phyloP scores from a whole-genome alignment of 2,888 invertebrate species.

The Mechanitis messenoides region DNA sequence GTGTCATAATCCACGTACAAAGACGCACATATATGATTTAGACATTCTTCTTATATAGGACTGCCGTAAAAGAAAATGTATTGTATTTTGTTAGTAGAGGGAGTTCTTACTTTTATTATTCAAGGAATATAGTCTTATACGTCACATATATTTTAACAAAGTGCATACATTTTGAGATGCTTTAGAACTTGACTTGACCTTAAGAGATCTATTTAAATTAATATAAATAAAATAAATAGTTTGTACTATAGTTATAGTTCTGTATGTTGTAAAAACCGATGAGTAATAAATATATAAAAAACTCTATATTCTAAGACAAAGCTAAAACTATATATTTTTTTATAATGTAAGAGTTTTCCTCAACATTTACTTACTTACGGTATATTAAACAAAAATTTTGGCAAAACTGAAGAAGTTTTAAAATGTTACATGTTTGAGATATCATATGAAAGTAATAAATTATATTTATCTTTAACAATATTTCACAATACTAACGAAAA shows the following conservation, averaged over 20 bases:
- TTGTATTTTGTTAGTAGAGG: conserved; percentile 31
- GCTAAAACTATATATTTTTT: no score
- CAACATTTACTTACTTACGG: not conserved
- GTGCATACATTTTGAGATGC: no score
- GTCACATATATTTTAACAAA: no score
- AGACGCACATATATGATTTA: conserved; percentile 61
- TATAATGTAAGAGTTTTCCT: no score
- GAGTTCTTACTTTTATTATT: not conserved
- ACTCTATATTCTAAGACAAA: no score
- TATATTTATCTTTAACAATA: conserved; percentile 14
- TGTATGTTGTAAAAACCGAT: no score
- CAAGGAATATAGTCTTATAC: no score
- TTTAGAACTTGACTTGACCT: no score
- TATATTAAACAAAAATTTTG: not conserved
- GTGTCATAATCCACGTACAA: conserved; percentile 71
- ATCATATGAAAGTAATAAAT: not conserved
- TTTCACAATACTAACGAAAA: conserved; percentile 18
- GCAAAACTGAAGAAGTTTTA: not conserved
- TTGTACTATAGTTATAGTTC: no score
- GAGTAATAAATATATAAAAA: no score
- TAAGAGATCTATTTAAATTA: no score
- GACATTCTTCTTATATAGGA: conserved; percentile 59
- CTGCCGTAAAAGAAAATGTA: conserved; percentile 63
- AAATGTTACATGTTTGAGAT: not conserved
- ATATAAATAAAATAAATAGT: no score